Evolutionary conservation across 2,888 invertebrate genomes (phyloP).

Genomic region (Platynereis dumerilii): DNA sequence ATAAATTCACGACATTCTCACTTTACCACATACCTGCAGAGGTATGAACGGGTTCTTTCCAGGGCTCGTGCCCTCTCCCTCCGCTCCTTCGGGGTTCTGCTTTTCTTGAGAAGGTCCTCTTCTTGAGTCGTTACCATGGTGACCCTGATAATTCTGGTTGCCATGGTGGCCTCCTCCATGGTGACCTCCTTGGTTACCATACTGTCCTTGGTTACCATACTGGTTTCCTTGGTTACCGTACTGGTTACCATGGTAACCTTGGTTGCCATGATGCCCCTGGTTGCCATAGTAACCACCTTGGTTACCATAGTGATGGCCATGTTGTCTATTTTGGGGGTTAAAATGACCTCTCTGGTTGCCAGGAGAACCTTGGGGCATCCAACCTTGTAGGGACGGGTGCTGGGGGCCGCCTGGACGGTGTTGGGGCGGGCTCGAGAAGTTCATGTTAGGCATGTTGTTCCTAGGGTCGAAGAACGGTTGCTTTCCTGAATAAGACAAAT

Average conservation of each 20-base stretch:
- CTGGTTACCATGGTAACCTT: conserved; percentile 3
- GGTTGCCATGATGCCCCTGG: conserved; percentile 6
- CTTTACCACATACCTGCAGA: conserved; percentile 19
- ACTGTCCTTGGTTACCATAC: conserved; percentile 6
- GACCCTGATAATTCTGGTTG: conserved; percentile 7
- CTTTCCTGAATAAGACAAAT: too few species aligned
- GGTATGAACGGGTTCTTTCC: conserved; percentile 25
- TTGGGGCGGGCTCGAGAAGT: too few species aligned
- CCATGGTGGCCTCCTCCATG: conserved; percentile 8
- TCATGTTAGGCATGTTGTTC: too few species aligned
- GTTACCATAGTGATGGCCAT: background rate
- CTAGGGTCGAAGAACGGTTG: too few species aligned
- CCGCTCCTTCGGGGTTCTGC: background rate
- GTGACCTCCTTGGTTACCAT: conserved; percentile 5
- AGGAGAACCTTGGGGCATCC: background rate
- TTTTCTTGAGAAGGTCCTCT: background rate
- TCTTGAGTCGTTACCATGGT: background rate
- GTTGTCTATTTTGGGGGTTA: conserved; percentile 14
- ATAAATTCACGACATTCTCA: too few species aligned
- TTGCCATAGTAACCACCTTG: conserved; percentile 8
- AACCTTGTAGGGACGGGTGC: background rate
- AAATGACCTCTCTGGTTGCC: conserved; percentile 1
- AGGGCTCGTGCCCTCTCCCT: conserved; percentile 13
- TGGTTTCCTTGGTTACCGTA: background rate
- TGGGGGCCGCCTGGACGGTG: too few species aligned